Percentiles rank a stretch among this genome's conserved stretches.
Evolutionary conservation across 2,888 invertebrate genomes (phyloP).

Genomic region (Alloscopus bannaensis): DNA sequence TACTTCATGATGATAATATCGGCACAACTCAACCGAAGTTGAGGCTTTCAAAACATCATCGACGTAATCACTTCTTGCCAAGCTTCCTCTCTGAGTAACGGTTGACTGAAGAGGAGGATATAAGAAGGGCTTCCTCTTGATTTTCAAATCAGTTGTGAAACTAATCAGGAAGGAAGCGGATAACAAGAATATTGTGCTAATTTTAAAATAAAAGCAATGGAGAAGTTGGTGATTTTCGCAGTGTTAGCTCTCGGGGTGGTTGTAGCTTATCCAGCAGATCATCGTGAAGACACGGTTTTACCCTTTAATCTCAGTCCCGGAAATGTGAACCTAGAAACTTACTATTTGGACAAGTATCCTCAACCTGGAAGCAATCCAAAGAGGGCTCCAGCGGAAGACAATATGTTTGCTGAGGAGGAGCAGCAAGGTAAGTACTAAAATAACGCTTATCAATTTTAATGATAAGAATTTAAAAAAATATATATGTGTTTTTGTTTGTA

Average conservation of each 20-base stretch:
- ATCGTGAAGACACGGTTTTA: slow-evolving; percentile 47
- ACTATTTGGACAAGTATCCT: slow-evolving; percentile 51
- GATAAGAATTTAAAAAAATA: neutral
- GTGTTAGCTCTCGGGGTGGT: neutral
- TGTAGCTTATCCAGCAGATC: slow-evolving; percentile 26
- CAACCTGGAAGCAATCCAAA: slow-evolving; percentile 30
- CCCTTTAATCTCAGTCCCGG: slow-evolving; percentile 58
- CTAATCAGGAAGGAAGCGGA: no score
- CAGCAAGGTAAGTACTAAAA: slow-evolving; percentile 4
- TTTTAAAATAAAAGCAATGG: neutral
- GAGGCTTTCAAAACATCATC: no score
- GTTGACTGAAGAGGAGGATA: neutral
- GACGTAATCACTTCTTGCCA: no score
- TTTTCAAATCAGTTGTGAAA: neutral
- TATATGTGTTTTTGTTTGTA: neutral
- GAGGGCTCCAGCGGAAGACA: slow-evolving; percentile 4
- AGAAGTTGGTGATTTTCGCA: neutral
- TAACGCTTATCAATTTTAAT: neutral
- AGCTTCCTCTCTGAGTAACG: no score
- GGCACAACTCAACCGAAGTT: no score
- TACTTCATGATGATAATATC: no score
- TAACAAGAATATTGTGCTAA: no score
- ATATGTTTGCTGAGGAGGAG: slow-evolving; percentile 8
- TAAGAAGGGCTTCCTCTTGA: neutral
- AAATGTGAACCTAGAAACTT: slow-evolving; percentile 57